Conservation (phyloP, 2,888 invertebrate species). For the Microctonus hyperodae region DNA sequence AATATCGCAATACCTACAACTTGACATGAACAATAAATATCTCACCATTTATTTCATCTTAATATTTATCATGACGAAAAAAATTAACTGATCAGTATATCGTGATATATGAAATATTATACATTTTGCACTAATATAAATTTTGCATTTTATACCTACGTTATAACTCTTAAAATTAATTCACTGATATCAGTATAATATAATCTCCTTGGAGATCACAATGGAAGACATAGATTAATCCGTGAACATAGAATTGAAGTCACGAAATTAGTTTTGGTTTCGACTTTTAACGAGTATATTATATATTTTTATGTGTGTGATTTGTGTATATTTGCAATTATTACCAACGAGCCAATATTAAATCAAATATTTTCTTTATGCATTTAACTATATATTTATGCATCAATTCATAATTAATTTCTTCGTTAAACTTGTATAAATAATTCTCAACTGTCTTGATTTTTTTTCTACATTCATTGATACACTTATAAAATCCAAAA, state of each 20-base stretch:
- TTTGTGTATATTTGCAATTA: slow-evolving; percentile 10
- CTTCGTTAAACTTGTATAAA: slow-evolving; percentile 36
- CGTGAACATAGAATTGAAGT: slow-evolving; percentile 26
- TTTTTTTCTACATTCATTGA: slow-evolving; percentile 33
- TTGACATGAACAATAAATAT: slow-evolving; percentile 12
- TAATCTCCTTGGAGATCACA: slow-evolving; percentile 52
- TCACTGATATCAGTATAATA: slow-evolving; percentile 34
- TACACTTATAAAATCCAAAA: slow-evolving; percentile 59
- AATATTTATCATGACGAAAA: neutral
- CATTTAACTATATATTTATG: too few species aligned
- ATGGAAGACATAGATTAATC: slow-evolving; percentile 54
- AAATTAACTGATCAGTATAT: neutral
- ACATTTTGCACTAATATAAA: slow-evolving; percentile 15
- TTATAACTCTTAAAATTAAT: slow-evolving; percentile 22
- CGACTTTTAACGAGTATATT: neutral
- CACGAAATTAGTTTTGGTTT: neutral
- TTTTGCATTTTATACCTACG: slow-evolving; percentile 28
- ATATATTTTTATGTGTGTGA: neutral
- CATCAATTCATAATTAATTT: neutral
- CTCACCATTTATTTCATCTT: neutral
- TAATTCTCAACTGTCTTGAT: slow-evolving; percentile 34
- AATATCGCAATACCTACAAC: neutral
- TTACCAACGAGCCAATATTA: slow-evolving; percentile 9
- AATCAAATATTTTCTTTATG: slow-evolving; percentile 29
- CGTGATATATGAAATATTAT: neutral